phyloP scores from a whole-genome alignment of 2,888 invertebrate species.

The Dynastes grantii region DNA sequence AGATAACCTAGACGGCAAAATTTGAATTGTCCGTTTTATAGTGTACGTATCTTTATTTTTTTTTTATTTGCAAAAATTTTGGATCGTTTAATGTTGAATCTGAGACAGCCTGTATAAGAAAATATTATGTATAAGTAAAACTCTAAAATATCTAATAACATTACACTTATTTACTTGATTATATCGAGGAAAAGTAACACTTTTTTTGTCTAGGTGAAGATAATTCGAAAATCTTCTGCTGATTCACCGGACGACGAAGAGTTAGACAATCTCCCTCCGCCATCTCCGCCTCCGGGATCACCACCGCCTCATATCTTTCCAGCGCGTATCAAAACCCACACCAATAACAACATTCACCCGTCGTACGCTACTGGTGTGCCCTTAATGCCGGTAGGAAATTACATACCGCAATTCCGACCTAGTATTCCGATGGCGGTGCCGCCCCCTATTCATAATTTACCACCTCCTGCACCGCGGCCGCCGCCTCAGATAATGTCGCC shows the following conservation, averaged over 20 bases:
- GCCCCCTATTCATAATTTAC: conserved; percentile 50
- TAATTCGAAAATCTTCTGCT: conserved; percentile 42
- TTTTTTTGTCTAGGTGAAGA: conserved; percentile 44
- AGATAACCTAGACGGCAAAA: too few species aligned
- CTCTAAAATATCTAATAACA: too few species aligned
- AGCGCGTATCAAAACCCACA: conserved; percentile 65
- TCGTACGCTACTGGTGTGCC: conserved; percentile 43
- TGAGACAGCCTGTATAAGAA: too few species aligned
- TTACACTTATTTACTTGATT: neutral
- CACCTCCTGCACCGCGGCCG: conserved; percentile 43
- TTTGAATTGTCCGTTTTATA: too few species aligned
- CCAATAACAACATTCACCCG: conserved; percentile 65
- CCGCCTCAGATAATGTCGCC: conserved; percentile 30
- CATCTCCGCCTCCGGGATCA: conserved; percentile 76
- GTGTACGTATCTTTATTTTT: too few species aligned
- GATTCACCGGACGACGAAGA: conserved; percentile 69
- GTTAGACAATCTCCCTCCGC: conserved; percentile 74
- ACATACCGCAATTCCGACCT: conserved; percentile 51
- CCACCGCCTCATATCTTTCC: conserved; percentile 75
- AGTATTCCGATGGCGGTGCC: conserved; percentile 52
- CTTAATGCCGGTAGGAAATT: conserved; percentile 45
- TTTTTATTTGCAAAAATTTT: too few species aligned
- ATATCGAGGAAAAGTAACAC: too few species aligned
- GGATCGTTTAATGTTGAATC: too few species aligned
- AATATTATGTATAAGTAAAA: too few species aligned